Base-by-base conservation (phyloP, 2,888 invertebrate species). In the Herminia tarsipennalis region DNA sequence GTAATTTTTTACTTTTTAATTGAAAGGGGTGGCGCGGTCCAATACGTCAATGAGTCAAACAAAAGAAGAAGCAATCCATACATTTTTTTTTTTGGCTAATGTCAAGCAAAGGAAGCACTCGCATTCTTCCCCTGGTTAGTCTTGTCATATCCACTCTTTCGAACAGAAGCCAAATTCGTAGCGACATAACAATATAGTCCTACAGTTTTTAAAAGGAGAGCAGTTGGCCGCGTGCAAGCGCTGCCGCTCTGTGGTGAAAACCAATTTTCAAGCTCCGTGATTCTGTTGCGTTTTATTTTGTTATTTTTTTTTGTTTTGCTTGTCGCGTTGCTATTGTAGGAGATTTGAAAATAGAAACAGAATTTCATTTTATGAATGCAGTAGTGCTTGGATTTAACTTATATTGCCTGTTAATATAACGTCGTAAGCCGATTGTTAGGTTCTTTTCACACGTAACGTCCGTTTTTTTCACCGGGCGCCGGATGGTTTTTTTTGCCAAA, bases 251-350 rank as follows among this genome's bases (percentile, higher is more conserved):
- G 37, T 21, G 42, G 43, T 16, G 16, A 52, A 40, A 47, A 37
- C 43, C 21, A 44, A 43, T 47, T 51, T 45, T 41, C 30, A 6
- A 27, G 38, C 16, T 27, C 16, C 18, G 51, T 22, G 30, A 43
- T 39, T 39, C 30, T 28, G 32, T 50, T 37, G 32, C 43, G 17
- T 18, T 42, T 27, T 28, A 32, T 14, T 25, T 22, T 13, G 18
- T 36, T 40, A 24, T 24, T 25, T 25, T 16, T n/a, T 46, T 38
- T 41, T 35, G 10, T 48, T 30, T 18, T n/a, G 18, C 21, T 25
- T 25, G 43, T 44, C 32, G 25, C 36, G 12, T 36, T 18, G 1
- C 17, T 30, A 24, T 37, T 37, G 24, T 20, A 36, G 10, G 35
- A 22, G 20, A 25, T 36, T 22, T 29, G 21, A 25, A 35, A 34